A percentile compares a stretch with the other conserved stretches of the same genome.
Conservation (phyloP, 2,888 invertebrate genomes). For the Megastigmus dorsalis region DNA sequence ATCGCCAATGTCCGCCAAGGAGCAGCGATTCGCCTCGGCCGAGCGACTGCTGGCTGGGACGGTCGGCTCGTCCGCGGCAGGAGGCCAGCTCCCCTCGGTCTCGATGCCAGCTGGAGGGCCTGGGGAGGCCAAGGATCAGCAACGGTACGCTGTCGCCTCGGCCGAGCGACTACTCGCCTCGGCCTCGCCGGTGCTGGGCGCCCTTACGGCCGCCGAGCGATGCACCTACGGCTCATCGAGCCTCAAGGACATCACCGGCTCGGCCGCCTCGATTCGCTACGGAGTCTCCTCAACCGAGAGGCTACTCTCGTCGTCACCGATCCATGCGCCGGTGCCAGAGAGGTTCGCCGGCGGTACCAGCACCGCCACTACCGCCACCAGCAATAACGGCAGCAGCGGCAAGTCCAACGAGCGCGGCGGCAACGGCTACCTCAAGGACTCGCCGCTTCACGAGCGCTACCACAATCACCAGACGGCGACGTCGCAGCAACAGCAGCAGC, state of each 20-base stretch:
- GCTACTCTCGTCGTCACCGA: conserved; percentile 68
- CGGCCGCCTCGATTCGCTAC: conserved; percentile 52
- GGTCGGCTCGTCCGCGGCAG: conserved; percentile 70
- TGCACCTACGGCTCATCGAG: conserved; percentile 52
- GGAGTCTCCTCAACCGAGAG: conserved; percentile 67
- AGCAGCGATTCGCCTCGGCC: conserved; percentile 74
- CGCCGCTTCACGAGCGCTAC: conserved; percentile 61
- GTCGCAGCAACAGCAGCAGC: conserved; percentile 49
- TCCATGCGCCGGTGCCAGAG: conserved; percentile 70
- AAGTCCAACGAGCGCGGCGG: conserved; percentile 56
- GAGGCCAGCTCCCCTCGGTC: too few relatives aligned
- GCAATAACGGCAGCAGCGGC: conserved; percentile 54
- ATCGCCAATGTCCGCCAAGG: conserved; percentile 55
- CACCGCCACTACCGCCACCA: conserved; percentile 43
- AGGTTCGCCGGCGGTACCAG: conserved; percentile 61
- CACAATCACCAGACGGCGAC: conserved; percentile 60
- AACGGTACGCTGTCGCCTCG: conserved; percentile 69
- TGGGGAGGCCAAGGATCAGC: conserved; percentile 65
- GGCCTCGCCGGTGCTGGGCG: conserved; percentile 71
- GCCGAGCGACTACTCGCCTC: conserved; percentile 76
- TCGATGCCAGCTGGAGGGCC: conserved; percentile 65
- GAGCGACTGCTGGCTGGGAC: conserved; percentile 76
- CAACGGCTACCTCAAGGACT: conserved; percentile 56
- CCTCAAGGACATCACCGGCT: conserved; percentile 59
- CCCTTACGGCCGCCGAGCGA: conserved; percentile 59